These are phyloP conservation scores for Peromyscus aztecus DNA, from an alignment of 2,797 vertebrate species.

Conservation along the genomic window DNA sequence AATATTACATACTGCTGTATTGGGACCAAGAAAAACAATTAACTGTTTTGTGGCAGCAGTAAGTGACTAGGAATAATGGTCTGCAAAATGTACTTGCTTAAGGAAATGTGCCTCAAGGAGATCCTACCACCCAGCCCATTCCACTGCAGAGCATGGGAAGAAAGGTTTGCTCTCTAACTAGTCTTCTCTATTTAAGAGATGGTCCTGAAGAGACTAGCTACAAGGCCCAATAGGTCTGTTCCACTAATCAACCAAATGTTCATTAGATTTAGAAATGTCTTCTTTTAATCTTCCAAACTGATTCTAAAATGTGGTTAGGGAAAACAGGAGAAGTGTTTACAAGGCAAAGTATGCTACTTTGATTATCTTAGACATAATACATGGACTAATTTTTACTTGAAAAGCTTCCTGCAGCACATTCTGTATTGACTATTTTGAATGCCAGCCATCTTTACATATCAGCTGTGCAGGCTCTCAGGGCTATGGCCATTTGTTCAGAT, in stretches of 20 bases:
- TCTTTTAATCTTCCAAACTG: conserved; percentile 65
- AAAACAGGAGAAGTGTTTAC: conserved; percentile 71
- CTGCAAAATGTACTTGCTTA: conserved; percentile 47
- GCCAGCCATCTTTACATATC: conserved; percentile 79
- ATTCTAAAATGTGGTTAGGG: conserved; percentile 44
- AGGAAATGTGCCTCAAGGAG: conserved; percentile 27
- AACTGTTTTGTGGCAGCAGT: conserved; percentile 3
- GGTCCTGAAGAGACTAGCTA: conserved; percentile 39
- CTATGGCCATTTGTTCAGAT: conserved; percentile 91
- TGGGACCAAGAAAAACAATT: conserved; percentile 41
- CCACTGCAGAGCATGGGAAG: neutral
- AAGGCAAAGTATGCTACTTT: conserved; percentile 73
- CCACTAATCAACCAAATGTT: conserved; percentile 37
- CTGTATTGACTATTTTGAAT: conserved; percentile 75
- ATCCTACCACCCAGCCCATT: neutral
- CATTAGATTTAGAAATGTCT: conserved; percentile 45
- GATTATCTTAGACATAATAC: conserved; percentile 77
- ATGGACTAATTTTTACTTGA: conserved; percentile 83
- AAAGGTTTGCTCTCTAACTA: conserved; percentile 4
- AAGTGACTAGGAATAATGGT: conserved; percentile 27
- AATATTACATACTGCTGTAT: conserved; percentile 50
- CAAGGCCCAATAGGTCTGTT: neutral
- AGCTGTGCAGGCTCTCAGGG: conserved; percentile 77
- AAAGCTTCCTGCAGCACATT: conserved; percentile 75
- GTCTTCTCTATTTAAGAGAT: conserved; percentile 53